phyloP scores from a whole-genome alignment of 1,140 invertebrate genomes.

The Monochamus saltuarius region DNA sequence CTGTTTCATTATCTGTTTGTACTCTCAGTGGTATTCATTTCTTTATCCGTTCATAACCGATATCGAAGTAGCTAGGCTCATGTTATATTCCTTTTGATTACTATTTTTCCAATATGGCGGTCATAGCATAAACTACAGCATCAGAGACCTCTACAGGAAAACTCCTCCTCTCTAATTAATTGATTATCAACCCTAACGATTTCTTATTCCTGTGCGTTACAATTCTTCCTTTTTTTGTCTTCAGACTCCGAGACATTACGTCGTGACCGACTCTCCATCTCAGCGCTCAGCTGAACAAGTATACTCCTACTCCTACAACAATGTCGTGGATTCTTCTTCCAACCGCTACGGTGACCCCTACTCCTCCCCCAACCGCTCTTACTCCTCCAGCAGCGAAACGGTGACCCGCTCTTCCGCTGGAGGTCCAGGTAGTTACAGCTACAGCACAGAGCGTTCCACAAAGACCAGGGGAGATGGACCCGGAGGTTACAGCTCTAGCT shows the following conservation, averaged over 20 bases:
- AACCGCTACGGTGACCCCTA: constrained; percentile 58
- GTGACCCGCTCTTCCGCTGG: constrained; percentile 63
- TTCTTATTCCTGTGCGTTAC: background rate
- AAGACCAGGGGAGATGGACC: constrained; percentile 69
- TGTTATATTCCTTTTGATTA: too few relatives aligned
- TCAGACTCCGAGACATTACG: constrained; percentile 83
- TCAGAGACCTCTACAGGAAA: constrained; percentile 1
- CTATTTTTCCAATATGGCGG: too few relatives aligned
- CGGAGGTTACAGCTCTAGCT: constrained; percentile 73
- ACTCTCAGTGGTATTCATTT: too few relatives aligned
- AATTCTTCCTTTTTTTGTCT: constrained; percentile 40
- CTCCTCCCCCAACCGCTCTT: constrained; percentile 59
- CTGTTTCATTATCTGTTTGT: too few relatives aligned
- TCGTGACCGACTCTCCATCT: constrained; percentile 74
- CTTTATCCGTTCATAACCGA: too few relatives aligned
- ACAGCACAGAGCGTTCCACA: constrained; percentile 70
- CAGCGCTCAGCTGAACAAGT: constrained; percentile 70
- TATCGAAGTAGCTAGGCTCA: too few relatives aligned
- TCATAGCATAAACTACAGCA: too few relatives aligned
- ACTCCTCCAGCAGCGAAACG: constrained; percentile 65
- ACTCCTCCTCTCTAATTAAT: background rate
- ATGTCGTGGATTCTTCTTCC: constrained; percentile 55
- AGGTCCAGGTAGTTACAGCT: constrained; percentile 69
- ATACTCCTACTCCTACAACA: constrained; percentile 81
- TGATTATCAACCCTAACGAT: background rate